Evolutionary conservation across 1,140 invertebrate species (phyloP), one percentile per base, ranked within the genome.

Genomic region (Melanaphis sacchari): DNA sequence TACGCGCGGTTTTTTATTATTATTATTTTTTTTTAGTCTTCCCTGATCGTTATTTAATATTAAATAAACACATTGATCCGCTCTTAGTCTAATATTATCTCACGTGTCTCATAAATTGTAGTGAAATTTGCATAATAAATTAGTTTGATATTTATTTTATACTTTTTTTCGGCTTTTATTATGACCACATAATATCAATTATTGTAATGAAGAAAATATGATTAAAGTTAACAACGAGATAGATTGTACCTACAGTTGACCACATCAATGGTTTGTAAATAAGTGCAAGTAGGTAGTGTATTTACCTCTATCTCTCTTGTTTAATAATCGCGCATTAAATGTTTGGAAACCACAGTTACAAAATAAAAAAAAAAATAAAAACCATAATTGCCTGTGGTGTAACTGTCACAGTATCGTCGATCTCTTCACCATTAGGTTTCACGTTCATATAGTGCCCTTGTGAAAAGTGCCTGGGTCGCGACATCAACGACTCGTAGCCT

Each of bases 381-480:
- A 24, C 7, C 15, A 40, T 84, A 49, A 21, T 38, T 49, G 84
- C 91, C 49, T 93, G 76, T 0, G 91, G 81, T 18, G 46, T 40
- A 41, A 40, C 43, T 36, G 81, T 82, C n/a, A 38, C 46, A 18
- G 46, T 40, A 9, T 41, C 26, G 11, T 93, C 81, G 76, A 84
- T 40, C 15, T 41, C 11, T 76, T 85, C 36, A 11, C 36, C 26
- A 15, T 9, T 85, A 6, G 91, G 66, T 84, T 54, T 93, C 36
- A 82, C 26, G 46, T 84, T 93, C 76, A 82, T 84, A 26, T 84
- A 93, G n/a, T 84, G 91, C 0, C 91, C 91, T 9, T 93, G 81
- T 22, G 91, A 93, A 40, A 93, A 93, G 36, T 93, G 91, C 31
- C 91, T 84, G 24, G 91, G 91, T 24, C 76, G 76, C 0, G 91